Percentiles rank a stretch among this genome's conserved stretches.
These are phyloP conservation scores for Scomber scombrus DNA, from an alignment of 2,113 vertebrate species.

Conservation along the genomic window DNA sequence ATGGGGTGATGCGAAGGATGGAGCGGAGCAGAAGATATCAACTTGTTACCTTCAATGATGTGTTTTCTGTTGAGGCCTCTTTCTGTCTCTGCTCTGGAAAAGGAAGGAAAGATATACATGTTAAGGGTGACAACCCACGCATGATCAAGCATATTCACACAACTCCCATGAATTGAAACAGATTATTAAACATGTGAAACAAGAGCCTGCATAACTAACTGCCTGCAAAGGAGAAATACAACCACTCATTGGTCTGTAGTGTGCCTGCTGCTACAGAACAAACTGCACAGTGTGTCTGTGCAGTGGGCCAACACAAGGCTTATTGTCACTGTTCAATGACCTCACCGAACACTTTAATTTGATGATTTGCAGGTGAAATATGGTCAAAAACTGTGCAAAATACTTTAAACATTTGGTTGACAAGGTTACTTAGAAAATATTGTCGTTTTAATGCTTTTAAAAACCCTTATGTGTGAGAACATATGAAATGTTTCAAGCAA, in stretches of 20 bases:
- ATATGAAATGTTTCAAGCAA: neutral
- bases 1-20: conserved; percentile 70
- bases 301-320: conserved; percentile 2
- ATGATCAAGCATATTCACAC: conserved; percentile 3
- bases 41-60: conserved; percentile 94
- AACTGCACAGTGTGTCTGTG: conserved; percentile 32
- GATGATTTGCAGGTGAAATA: too few species aligned
- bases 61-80: conserved; percentile 96
- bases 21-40: conserved; percentile 48
- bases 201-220: conserved; percentile 32
- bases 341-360: too few species aligned
- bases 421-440: too few species aligned
- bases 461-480: too few species aligned
- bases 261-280: conserved; percentile 30
- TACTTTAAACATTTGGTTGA: too few species aligned
- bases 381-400: too few species aligned
- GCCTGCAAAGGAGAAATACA: conserved; percentile 33
- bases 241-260: conserved; percentile 27
- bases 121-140: conserved; percentile 17
- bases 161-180: conserved; percentile 1
- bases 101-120: conserved; percentile 33
- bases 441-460: too few species aligned
- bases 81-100: conserved; percentile 94
- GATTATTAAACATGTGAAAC: conserved; percentile 33
- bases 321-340: neutral